These are phyloP conservation scores for Slavum lentiscoides DNA, from an alignment of 2,888 invertebrate genomes.

Conservation along the genomic window DNA sequence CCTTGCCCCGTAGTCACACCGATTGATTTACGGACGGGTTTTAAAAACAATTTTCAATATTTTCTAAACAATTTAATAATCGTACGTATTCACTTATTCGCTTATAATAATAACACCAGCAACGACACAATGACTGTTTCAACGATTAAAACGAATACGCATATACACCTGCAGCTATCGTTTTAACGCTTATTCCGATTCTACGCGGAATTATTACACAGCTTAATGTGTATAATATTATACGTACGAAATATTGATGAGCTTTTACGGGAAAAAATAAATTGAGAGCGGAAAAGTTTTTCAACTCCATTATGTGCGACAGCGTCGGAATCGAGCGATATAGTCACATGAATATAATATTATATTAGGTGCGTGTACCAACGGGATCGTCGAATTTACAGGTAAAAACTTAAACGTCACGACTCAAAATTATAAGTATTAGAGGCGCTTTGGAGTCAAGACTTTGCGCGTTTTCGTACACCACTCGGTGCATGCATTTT, in stretches of 20 bases:
- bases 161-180: background rate
- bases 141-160: too few species aligned
- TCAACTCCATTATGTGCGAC: background rate
- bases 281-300: slow-evolving; percentile 16
- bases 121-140: too few species aligned
- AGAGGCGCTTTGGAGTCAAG: background rate
- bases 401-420: background rate
- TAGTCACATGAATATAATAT: background rate
- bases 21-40: too few species aligned
- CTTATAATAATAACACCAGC: too few species aligned
- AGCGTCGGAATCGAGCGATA: background rate
- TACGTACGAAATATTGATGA: background rate
- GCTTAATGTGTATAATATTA: slow-evolving; percentile 7
- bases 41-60: too few species aligned
- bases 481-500: background rate
- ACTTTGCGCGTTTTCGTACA: background rate
- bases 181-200: background rate
- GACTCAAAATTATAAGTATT: background rate
- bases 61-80: too few species aligned
- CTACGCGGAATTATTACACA: background rate
- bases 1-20: too few species aligned
- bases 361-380: too few species aligned
- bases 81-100: too few species aligned
- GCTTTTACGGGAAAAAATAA: background rate
- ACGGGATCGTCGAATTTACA: slow-evolving; percentile 4